phyloP scores from a whole-genome alignment of 2,113 vertebrate species.

The Varanus salvator region DNA sequence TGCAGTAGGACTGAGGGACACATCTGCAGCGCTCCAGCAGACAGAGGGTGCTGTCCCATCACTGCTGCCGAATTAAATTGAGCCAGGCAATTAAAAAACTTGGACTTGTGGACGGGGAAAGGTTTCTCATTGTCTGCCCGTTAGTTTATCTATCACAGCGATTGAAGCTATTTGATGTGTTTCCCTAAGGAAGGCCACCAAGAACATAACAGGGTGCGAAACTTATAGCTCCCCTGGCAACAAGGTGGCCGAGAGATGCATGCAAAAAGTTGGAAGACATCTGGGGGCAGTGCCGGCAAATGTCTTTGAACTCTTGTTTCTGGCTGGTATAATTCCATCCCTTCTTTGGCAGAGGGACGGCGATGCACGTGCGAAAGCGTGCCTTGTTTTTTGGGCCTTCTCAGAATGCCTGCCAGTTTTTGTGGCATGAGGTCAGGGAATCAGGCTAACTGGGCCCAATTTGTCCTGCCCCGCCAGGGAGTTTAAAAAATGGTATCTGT shows the following conservation, averaged over 20 bases:
- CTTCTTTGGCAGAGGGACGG: slow-evolving; percentile 57
- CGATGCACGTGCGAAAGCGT: slow-evolving; percentile 50
- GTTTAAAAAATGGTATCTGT: too few species aligned
- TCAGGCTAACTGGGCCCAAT: slow-evolving; percentile 9
- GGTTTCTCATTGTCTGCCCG: slow-evolving; percentile 26
- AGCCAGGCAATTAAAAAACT: slow-evolving; percentile 15
- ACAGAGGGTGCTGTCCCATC: too few species aligned
- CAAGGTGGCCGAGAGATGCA: slow-evolving; percentile 23
- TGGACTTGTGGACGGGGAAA: neutral
- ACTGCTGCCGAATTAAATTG: too few species aligned
- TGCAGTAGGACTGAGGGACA: neutral
- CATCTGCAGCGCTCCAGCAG: too few species aligned
- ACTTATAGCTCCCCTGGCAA: slow-evolving; percentile 48
- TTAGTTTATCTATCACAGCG: neutral
- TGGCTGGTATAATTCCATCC: slow-evolving; percentile 64
- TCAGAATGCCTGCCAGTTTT: slow-evolving; percentile 10
- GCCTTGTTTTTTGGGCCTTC: slow-evolving; percentile 4
- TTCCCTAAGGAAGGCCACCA: slow-evolving; percentile 43
- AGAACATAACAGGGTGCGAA: slow-evolving; percentile 43
- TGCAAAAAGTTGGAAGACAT: slow-evolving; percentile 17
- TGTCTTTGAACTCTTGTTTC: slow-evolving; percentile 56
- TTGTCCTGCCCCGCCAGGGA: neutral
- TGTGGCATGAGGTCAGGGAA: slow-evolving; percentile 30
- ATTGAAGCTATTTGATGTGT: slow-evolving; percentile 11
- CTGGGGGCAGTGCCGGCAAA: too few species aligned